Evolutionary conservation across 2,888 invertebrate species (phyloP).

Genomic region (Volucella inanis): DNA sequence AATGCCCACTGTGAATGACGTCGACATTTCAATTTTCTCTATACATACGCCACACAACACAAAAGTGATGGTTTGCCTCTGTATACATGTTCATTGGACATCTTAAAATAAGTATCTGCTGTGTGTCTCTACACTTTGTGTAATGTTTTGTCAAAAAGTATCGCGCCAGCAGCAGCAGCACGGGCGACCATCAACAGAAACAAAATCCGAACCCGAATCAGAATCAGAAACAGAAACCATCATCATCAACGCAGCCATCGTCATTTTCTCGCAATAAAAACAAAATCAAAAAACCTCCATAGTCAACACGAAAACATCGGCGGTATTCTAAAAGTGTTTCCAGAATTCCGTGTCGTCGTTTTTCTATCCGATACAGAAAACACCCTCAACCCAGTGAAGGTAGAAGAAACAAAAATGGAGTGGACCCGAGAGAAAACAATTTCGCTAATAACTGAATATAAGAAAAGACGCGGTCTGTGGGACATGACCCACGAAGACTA

Average conservation of each 20-base stretch:
- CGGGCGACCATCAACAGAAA: conserved; percentile 27
- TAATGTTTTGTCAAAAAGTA: conserved; percentile 70
- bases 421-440: conserved; percentile 83
- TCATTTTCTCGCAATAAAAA: conserved; percentile 66
- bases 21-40: conserved; percentile 55
- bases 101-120: conserved; percentile 63
- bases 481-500: conserved; percentile 83
- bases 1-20: conserved; percentile 51
- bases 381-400: neutral
- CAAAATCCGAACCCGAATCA: neutral
- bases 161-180: conserved; percentile 46
- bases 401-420: conserved; percentile 79
- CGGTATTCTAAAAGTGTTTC: neutral
- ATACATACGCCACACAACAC: conserved; percentile 69
- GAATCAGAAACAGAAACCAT: no score
- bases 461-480: conserved; percentile 82
- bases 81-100: conserved; percentile 71
- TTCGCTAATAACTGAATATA: conserved; percentile 81
- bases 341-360: neutral
- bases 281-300: conserved; percentile 53
- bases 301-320: neutral
- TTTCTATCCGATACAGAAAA: neutral
- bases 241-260: conserved; percentile 20
- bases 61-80: conserved; percentile 43
- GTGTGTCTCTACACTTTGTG: conserved; percentile 73